phyloP scores from a whole-genome alignment of 2,113 vertebrate genomes.

The Hystrix brachyura region DNA sequence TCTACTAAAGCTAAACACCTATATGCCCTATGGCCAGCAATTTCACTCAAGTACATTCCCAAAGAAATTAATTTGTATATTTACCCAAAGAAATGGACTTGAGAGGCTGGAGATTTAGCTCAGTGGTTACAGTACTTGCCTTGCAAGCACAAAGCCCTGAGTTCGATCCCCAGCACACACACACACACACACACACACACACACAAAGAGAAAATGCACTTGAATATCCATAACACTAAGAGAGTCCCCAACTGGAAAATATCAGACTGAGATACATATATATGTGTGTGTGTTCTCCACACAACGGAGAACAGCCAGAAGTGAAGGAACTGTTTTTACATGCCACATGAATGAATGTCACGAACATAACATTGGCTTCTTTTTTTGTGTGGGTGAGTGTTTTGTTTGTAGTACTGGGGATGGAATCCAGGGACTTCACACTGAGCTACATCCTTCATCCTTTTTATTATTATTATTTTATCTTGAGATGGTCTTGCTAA shows the following conservation, averaged over 20 bases:
- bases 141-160: too few species aligned
- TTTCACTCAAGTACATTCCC: background rate
- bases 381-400: background rate
- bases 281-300: background rate
- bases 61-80: background rate
- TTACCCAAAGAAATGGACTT: background rate
- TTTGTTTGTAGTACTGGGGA: background rate
- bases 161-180: too few species aligned
- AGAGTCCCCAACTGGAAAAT: background rate
- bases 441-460: background rate
- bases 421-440: background rate
- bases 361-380: background rate
- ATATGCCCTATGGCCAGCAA: background rate
- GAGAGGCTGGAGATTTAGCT: background rate
- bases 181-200: too few species aligned
- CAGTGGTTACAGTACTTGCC: too few species aligned
- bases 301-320: background rate
- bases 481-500: background rate
- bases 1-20: background rate
- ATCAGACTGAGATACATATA: background rate
- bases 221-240: background rate
- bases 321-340: background rate
- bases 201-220: too few species aligned
- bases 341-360: background rate
- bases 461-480: background rate